Evolutionary conservation across 2,888 invertebrate genomes (phyloP).

Genomic region (Melanchra persicariae): DNA sequence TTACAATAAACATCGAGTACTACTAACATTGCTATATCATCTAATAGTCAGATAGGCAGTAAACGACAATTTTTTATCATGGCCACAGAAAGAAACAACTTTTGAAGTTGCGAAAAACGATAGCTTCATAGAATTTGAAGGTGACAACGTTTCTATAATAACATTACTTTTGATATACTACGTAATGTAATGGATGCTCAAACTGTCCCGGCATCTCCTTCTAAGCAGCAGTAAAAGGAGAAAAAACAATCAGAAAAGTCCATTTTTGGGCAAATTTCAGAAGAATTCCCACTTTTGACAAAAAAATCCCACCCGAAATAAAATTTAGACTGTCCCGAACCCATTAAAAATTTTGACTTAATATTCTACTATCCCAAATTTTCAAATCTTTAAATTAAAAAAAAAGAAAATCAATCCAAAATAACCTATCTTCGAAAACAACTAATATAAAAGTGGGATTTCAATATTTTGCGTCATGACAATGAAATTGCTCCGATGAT

Average conservation of each 20-base stretch:
- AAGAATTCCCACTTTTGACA: constrained; percentile 70
- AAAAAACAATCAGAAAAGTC: constrained; percentile 72
- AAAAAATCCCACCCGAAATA: constrained; percentile 18
- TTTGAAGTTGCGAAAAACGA: constrained; percentile 71
- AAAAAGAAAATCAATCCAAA: background rate
- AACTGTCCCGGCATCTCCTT: constrained; percentile 88
- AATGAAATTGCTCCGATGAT: constrained; percentile 89
- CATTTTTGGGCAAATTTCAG: constrained; percentile 69
- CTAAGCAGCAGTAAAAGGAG: constrained; percentile 89
- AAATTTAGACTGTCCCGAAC: background rate
- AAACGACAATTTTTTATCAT: constrained; percentile 85
- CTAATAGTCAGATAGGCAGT: constrained; percentile 86
- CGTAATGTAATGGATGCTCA: constrained; percentile 83
- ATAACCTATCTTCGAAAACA: constrained; percentile 29
- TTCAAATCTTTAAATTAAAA: background rate
- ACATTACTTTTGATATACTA: constrained; percentile 80
- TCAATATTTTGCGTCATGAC: constrained; percentile 89
- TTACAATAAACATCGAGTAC: constrained; percentile 84
- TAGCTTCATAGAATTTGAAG: constrained; percentile 86
- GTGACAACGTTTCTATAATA: constrained; percentile 82
- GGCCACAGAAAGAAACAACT: constrained; percentile 82
- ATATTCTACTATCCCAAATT: constrained; percentile 20
- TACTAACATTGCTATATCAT: constrained; percentile 80
- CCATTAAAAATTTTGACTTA: background rate
- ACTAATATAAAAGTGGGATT: constrained; percentile 77